Evolutionary conservation across 2,888 invertebrate species (phyloP).

Genomic region (Deroplatys truncata): DNA sequence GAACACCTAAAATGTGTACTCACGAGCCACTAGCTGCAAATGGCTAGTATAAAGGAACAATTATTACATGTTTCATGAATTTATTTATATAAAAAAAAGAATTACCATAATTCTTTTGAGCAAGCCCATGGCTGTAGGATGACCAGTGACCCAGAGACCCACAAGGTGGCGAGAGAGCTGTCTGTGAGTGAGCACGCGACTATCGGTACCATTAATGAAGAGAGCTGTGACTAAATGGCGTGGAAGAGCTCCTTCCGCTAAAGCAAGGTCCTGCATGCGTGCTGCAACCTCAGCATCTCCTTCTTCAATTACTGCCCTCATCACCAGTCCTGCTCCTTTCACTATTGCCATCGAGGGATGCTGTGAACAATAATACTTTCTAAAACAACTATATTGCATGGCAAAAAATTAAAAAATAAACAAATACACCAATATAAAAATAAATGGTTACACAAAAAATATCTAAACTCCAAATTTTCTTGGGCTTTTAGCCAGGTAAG

Average conservation of each 20-base stretch:
- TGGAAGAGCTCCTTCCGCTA: conserved; percentile 94
- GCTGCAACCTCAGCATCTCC: conserved; percentile 87
- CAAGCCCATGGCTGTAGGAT: conserved; percentile 83
- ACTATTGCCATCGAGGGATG: conserved; percentile 97
- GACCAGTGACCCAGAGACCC: conserved; percentile 93
- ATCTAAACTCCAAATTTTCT: too few relatives aligned
- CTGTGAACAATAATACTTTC: conserved; percentile 44
- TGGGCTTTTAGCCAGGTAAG: too few relatives aligned
- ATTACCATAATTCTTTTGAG: conserved; percentile 71
- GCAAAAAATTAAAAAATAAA: too few relatives aligned
- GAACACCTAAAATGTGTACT: too few relatives aligned
- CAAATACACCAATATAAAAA: too few relatives aligned
- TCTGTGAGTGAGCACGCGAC: conserved; percentile 76
- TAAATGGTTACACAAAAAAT: too few relatives aligned
- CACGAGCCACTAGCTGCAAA: too few relatives aligned
- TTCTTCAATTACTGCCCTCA: conserved; percentile 97
- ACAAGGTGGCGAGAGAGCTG: conserved; percentile 93
- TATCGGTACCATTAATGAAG: conserved; percentile 76
- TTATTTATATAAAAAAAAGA: too few relatives aligned
- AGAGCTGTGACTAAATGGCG: conserved; percentile 87
- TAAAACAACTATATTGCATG: too few relatives aligned
- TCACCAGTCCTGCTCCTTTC: conserved; percentile 95
- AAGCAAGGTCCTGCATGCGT: conserved; percentile 91
- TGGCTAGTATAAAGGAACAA: too few relatives aligned
- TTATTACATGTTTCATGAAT: too few relatives aligned